These are phyloP conservation scores for Atlantisia rogersi DNA, from an alignment of 2,113 vertebrate genomes.

Conservation along the genomic window DNA sequence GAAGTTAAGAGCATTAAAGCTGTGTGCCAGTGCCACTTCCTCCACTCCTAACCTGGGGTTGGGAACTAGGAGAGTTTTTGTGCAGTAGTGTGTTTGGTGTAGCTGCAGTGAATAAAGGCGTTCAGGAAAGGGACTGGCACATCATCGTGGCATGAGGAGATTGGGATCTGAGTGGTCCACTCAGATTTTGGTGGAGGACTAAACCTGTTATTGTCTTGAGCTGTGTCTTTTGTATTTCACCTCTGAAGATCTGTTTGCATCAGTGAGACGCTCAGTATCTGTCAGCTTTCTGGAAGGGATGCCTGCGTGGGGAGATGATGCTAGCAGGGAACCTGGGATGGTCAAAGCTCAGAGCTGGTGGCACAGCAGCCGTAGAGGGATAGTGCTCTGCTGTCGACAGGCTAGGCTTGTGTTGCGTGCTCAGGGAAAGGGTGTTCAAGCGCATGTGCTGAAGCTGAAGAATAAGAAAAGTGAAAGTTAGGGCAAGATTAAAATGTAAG, in stretches of 20 bases:
- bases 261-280: rapidly evolving
- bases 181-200: neutral
- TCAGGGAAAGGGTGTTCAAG: neutral
- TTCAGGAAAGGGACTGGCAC: neutral
- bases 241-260: neutral
- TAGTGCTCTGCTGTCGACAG: neutral
- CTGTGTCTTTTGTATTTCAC: neutral
- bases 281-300: neutral
- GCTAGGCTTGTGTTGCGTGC: neutral
- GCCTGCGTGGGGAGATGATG: neutral
- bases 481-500: neutral
- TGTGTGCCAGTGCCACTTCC: rapidly evolving
- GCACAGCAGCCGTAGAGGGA: neutral
- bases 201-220: neutral
- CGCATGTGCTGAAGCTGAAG: neutral
- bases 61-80: neutral
- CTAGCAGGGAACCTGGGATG: neutral
- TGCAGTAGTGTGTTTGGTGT: neutral
- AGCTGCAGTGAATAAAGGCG: neutral
- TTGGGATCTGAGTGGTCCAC: neutral
- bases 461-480: neutral
- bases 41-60: rapidly evolving
- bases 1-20: neutral
- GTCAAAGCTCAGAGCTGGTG: neutral
- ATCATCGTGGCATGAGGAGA: neutral